phyloP scores from a whole-genome alignment of 2,113 vertebrate species.

The Calonectris borealis region DNA sequence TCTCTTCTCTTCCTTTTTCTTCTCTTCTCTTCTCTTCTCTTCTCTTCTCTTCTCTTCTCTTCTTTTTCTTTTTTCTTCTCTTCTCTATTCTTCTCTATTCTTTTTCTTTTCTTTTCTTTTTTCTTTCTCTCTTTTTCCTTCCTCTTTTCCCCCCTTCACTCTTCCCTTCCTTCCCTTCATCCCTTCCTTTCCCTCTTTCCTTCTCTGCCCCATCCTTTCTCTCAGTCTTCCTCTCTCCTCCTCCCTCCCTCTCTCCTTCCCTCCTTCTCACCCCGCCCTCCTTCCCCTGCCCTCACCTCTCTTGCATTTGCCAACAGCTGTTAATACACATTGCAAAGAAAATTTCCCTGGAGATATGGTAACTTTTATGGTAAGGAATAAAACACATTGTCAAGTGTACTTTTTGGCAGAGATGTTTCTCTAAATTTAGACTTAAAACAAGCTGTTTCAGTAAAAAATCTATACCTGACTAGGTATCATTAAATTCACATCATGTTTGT shows the following conservation, averaged over 20 bases:
- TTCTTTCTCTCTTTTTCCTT: too few relatives aligned
- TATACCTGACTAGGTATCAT: neutral
- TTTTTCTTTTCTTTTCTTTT: too few relatives aligned
- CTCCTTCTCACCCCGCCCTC: neutral
- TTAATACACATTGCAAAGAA: neutral
- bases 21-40: too few relatives aligned
- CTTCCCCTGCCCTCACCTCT: fast-evolving
- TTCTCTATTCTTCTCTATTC: neutral
- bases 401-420: neutral
- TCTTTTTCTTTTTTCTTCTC: too few relatives aligned
- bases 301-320: neutral
- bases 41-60: neutral
- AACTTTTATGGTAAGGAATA: neutral
- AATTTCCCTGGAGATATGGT: neutral
- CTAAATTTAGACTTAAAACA: neutral
- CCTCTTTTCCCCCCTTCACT: neutral
- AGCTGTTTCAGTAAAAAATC: neutral
- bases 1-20: neutral
- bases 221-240: too few relatives aligned
- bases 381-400: neutral
- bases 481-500: neutral
- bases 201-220: neutral
- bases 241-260: too few relatives aligned
- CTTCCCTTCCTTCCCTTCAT: neutral
- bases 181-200: neutral